These are phyloP conservation scores for Julus scandinavius DNA, from an alignment of 2,888 invertebrate species.

Conservation along the genomic window DNA sequence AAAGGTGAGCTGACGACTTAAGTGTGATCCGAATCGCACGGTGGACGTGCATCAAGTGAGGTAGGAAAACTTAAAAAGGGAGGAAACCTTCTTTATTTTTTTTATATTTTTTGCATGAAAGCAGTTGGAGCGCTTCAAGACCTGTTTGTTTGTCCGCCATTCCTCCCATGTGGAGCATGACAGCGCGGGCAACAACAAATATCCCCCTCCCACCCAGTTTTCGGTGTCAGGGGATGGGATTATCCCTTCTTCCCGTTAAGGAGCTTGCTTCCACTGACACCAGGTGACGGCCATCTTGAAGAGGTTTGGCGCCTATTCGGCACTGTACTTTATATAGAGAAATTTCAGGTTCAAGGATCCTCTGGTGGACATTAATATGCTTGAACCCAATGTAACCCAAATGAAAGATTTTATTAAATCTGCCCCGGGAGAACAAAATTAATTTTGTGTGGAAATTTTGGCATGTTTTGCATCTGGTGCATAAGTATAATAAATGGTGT, in stretches of 20 bases:
- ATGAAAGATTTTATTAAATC: too few relatives aligned
- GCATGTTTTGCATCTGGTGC: too few relatives aligned
- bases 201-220: background rate
- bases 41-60: background rate
- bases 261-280: background rate
- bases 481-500: too few relatives aligned
- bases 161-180: conserved; percentile 23
- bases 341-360: too few relatives aligned
- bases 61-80: background rate
- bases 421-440: too few relatives aligned
- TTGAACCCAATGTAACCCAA: too few relatives aligned
- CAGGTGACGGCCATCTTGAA: too few relatives aligned
- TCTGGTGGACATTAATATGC: too few relatives aligned
- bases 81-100: background rate
- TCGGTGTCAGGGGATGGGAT: conserved; percentile 4
- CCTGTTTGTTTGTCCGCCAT: conserved; percentile 27
- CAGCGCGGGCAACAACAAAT: conserved; percentile 11
- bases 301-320: too few relatives aligned
- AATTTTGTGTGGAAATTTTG: too few relatives aligned
- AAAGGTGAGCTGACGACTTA: background rate
- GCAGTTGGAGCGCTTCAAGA: conserved; percentile 13
- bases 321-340: too few relatives aligned
- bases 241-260: background rate
- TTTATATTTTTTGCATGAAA: background rate
- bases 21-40: background rate